phyloP scores from a whole-genome alignment of 2,888 invertebrate species.

The Acleris literana region DNA sequence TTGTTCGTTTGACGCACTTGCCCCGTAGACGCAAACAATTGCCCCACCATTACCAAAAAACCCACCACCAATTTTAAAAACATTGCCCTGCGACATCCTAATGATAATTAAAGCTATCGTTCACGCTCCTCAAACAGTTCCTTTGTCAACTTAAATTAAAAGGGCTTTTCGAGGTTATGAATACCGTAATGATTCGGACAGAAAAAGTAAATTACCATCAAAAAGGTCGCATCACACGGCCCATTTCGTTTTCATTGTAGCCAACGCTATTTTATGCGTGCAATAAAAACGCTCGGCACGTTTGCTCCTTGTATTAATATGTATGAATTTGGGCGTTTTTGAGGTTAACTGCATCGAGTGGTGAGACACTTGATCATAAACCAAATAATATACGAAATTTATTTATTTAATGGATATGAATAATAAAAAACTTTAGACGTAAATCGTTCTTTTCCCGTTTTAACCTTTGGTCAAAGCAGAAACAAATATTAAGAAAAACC shows the following conservation, averaged over 20 bases:
- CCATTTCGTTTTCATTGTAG: constrained; percentile 66
- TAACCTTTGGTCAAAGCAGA: too few relatives aligned
- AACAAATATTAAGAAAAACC: too few relatives aligned
- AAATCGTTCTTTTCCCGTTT: too few relatives aligned
- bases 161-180: constrained; percentile 31
- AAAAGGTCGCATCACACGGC: constrained; percentile 57
- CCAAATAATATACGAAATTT: too few relatives aligned
- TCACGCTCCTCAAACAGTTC: constrained; percentile 24
- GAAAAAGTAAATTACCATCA: constrained; percentile 57
- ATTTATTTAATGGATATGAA: too few relatives aligned
- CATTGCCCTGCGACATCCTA: constrained; percentile 8
- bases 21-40: too few relatives aligned
- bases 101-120: constrained; percentile 30
- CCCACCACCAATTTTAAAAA: too few relatives aligned
- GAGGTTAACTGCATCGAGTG: constrained; percentile 39
- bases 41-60: too few relatives aligned
- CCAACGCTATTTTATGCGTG: constrained; percentile 59
- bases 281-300: constrained; percentile 65
- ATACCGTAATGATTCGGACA: constrained; percentile 37
- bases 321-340: constrained; percentile 64
- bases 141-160: constrained; percentile 34
- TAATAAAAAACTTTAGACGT: too few relatives aligned
- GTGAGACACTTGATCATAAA: neutral
- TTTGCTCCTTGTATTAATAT: constrained; percentile 63
- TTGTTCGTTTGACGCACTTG: too few relatives aligned